Evolutionary conservation across 2,113 vertebrate genomes (phyloP).

Genomic region (Symphodus melops): DNA sequence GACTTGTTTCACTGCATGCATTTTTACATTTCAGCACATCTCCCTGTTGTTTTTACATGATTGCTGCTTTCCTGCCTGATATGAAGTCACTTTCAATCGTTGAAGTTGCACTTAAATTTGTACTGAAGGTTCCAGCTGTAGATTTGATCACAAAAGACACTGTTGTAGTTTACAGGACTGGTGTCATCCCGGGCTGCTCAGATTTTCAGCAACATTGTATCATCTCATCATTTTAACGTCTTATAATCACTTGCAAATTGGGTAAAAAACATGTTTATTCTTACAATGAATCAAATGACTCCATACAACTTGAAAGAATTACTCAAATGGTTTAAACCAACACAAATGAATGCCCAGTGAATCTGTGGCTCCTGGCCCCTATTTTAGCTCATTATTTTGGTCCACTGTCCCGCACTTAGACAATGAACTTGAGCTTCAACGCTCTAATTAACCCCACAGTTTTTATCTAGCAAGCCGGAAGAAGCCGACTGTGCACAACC

Average conservation of each 20-base stretch:
- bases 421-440: slow-evolving; percentile 4
- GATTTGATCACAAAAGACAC: neutral
- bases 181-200: neutral
- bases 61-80: neutral
- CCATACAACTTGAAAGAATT: slow-evolving; percentile 2
- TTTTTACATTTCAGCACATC: neutral
- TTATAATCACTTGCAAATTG: neutral
- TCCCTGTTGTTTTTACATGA: neutral
- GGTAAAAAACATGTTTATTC: neutral
- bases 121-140: neutral
- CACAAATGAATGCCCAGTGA: slow-evolving; percentile 1
- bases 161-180: neutral
- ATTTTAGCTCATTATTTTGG: slow-evolving; percentile 46
- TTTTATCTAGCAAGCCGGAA: slow-evolving; percentile 12
- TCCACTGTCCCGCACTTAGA: neutral
- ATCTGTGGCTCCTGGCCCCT: slow-evolving; percentile 7
- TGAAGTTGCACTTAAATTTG: neutral
- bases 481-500: slow-evolving; percentile 1
- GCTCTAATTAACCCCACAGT: slow-evolving; percentile 48
- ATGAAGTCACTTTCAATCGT: neutral
- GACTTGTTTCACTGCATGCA: neutral
- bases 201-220: neutral
- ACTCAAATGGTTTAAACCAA: neutral
- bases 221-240: neutral
- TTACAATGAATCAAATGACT: slow-evolving; percentile 8